These are phyloP conservation scores for Urocitellus parryii DNA, from an alignment of 2,113 vertebrate genomes.

Conservation along the genomic window DNA sequence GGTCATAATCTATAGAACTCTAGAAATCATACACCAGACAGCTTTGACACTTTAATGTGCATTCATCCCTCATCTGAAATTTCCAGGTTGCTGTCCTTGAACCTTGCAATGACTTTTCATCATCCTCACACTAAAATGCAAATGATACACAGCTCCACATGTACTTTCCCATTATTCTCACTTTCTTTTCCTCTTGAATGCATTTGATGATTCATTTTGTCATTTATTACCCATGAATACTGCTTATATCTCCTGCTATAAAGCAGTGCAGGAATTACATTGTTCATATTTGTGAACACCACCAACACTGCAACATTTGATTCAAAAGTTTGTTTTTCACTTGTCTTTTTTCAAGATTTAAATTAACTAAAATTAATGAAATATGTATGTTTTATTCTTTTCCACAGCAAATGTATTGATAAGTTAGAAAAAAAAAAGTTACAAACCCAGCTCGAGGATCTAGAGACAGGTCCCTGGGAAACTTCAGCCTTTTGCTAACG, in stretches of 20 bases:
- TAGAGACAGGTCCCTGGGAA: constrained; percentile 93
- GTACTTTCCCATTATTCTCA: not conserved
- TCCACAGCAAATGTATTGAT: not conserved
- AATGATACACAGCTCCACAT: not conserved
- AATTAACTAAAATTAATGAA: not conserved
- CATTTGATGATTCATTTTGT: not conserved
- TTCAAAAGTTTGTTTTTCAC: not conserved
- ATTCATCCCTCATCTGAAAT: not conserved
- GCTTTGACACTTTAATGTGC: not conserved
- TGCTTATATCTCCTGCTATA: not conserved
- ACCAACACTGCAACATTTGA: not conserved
- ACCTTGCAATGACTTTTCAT: not conserved
- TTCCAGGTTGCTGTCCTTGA: not conserved
- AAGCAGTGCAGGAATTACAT: not conserved
- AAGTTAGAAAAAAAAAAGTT: not conserved
- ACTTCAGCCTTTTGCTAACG: constrained; percentile 94
- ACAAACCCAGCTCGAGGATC: constrained; percentile 95
- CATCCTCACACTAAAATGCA: not conserved
- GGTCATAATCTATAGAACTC: not conserved
- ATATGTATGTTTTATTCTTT: not conserved
- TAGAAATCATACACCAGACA: not conserved
- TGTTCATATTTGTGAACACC: not conserved
- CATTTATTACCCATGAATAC: not conserved
- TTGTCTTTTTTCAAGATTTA: constrained; percentile 9
- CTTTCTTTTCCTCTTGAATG: not conserved